These are phyloP conservation scores for Himalopsyche japonica DNA, from an alignment of 2,888 invertebrate species.

Conservation along the genomic window DNA sequence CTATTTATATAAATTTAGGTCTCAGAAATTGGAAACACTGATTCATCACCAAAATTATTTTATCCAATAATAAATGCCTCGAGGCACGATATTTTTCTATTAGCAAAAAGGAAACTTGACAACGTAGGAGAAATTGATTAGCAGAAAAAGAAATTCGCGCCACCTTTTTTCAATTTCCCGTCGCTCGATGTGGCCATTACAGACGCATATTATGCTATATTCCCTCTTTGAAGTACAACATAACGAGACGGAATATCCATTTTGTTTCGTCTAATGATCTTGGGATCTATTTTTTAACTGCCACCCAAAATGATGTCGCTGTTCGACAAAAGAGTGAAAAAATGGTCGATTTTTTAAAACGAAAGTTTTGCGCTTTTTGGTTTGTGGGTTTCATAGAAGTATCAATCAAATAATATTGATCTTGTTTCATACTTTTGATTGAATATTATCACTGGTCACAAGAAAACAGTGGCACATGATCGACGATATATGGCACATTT, in stretches of 20 bases:
- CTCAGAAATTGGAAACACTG: too few relatives aligned
- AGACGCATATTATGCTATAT: background rate
- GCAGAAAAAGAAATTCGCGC: background rate
- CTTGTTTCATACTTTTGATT: too few relatives aligned
- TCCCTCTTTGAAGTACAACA: background rate
- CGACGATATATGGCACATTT: too few relatives aligned
- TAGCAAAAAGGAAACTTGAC: background rate
- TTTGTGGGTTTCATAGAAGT: too few relatives aligned
- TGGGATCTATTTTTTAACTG: background rate
- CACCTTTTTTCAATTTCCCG: conserved; percentile 13
- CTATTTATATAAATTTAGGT: too few relatives aligned
- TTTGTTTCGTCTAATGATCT: background rate
- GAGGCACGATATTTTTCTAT: background rate
- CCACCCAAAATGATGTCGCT: background rate
- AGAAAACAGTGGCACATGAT: too few relatives aligned
- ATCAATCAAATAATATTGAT: too few relatives aligned
- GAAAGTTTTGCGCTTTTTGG: too few relatives aligned
- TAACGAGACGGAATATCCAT: background rate
- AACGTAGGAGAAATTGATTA: background rate
- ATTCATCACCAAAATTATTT: too few relatives aligned
- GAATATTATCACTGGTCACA: too few relatives aligned
- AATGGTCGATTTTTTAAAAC: too few relatives aligned
- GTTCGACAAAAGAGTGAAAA: background rate
- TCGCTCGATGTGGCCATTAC: background rate
- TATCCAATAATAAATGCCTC: background rate